Percentiles rank a stretch among this genome's conserved stretches.
Evolutionary conservation across 1,140 invertebrate genomes (phyloP).

Genomic region (Sminthurides bifidus): DNA sequence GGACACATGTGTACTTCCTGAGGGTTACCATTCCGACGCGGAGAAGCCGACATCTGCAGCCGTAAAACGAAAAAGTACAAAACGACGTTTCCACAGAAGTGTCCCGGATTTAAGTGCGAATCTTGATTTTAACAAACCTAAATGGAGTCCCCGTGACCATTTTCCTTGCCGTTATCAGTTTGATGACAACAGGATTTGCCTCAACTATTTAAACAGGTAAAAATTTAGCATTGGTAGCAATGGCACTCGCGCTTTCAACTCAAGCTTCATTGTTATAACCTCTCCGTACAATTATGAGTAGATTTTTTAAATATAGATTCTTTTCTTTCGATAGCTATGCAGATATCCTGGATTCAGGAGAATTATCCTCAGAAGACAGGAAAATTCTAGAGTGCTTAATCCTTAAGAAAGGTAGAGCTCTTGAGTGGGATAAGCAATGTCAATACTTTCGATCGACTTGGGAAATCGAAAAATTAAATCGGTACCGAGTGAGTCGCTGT

Average conservation of each 20-base stretch:
- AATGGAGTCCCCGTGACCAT: constrained; percentile 18
- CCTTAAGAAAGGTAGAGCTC: constrained; percentile 22
- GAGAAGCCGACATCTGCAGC: no score
- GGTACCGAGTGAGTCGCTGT: constrained; percentile 10
- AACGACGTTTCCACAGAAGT: constrained; percentile 11
- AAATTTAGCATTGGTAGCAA: background rate
- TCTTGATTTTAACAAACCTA: constrained; percentile 23
- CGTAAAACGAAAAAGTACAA: background rate
- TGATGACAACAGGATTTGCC: constrained; percentile 15
- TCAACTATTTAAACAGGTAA: constrained; percentile 23
- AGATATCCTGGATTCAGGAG: constrained; percentile 12
- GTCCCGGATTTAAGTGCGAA: constrained; percentile 19
- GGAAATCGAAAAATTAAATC: constrained; percentile 18
- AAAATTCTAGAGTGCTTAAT: constrained; percentile 29
- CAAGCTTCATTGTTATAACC: background rate
- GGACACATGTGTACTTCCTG: no score
- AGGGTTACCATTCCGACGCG: no score
- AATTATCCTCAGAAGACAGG: constrained; percentile 20
- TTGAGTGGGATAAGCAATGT: constrained; percentile 26
- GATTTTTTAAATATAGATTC: background rate
- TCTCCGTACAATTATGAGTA: background rate
- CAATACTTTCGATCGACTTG: constrained; percentile 18
- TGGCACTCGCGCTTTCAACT: background rate
- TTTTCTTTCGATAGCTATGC: constrained; percentile 22
- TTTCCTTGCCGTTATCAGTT: constrained; percentile 21